Evolutionary conservation across 1,140 invertebrate genomes (phyloP).

Genomic region (Cydia splendana): DNA sequence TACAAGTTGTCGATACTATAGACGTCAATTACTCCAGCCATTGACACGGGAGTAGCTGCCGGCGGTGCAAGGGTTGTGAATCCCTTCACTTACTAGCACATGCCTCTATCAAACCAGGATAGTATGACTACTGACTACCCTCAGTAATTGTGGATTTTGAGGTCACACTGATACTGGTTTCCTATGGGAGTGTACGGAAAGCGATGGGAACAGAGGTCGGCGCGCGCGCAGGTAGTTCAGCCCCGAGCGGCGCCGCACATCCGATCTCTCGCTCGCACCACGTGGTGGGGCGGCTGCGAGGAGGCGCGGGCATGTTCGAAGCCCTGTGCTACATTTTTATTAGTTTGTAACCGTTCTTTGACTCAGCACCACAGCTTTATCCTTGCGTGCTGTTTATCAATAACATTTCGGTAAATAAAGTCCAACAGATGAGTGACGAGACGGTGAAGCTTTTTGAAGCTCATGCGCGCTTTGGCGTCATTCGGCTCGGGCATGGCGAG

Average conservation of each 20-base stretch:
- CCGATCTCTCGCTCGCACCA: constrained; percentile 60
- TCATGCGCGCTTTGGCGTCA: constrained; percentile 65
- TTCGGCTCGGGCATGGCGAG: constrained; percentile 81
- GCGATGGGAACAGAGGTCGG: constrained; percentile 38
- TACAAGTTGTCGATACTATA: constrained; percentile 48
- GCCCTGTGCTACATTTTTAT: constrained; percentile 77
- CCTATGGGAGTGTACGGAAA: background rate
- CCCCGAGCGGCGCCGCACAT: constrained; percentile 46
- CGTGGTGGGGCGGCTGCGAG: constrained; percentile 64
- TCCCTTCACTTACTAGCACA: background rate
- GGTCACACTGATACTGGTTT: background rate
- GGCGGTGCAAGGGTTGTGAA: constrained; percentile 49
- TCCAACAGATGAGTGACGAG: constrained; percentile 74
- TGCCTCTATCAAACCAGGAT: background rate
- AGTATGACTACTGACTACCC: background rate
- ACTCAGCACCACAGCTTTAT: constrained; percentile 38
- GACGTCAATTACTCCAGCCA: constrained; percentile 70
- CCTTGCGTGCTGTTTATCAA: constrained; percentile 46
- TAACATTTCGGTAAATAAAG: constrained; percentile 66
- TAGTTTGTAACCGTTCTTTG: constrained; percentile 71
- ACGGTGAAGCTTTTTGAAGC: constrained; percentile 56
- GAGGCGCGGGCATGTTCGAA: constrained; percentile 65
- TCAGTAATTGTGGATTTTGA: background rate
- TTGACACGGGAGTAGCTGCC: constrained; percentile 73
- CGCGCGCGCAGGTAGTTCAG: constrained; percentile 73